Conservation (phyloP, 1,140 invertebrate species). For the Papilio polyxenes region DNA sequence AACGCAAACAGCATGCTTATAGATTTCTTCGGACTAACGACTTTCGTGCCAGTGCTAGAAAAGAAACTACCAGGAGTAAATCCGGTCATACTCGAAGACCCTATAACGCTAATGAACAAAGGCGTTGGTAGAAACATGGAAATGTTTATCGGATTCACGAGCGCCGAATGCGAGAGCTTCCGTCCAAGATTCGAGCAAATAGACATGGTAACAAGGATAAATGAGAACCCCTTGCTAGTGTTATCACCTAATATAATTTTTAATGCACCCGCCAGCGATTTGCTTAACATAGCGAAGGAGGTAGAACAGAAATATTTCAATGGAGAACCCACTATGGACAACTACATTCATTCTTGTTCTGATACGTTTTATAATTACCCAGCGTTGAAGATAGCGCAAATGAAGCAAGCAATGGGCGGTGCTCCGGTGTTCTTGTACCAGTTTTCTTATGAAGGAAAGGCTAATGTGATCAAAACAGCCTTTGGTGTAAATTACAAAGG, state of each 20-base stretch:
- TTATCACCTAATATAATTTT: constrained; percentile 53
- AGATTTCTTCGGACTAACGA: constrained; percentile 56
- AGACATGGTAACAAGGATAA: constrained; percentile 54
- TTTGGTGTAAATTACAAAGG: constrained; percentile 53
- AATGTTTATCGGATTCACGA: constrained; percentile 64
- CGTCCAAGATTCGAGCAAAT: constrained; percentile 57
- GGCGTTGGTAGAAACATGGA: constrained; percentile 62
- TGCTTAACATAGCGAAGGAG: constrained; percentile 46
- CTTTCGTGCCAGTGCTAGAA: constrained; percentile 66
- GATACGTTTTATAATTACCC: constrained; percentile 65
- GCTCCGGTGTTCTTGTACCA: constrained; percentile 62
- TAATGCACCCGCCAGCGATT: constrained; percentile 42
- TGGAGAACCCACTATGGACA: constrained; percentile 50
- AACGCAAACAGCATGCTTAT: constrained; percentile 54
- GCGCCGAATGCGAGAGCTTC: constrained; percentile 64
- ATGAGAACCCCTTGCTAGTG: constrained; percentile 51
- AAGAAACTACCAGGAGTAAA: constrained; percentile 54
- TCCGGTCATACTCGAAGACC: constrained; percentile 64
- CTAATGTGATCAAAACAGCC: constrained; percentile 54
- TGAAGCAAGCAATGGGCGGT: constrained; percentile 44
- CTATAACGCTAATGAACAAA: constrained; percentile 54
- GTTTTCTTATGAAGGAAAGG: constrained; percentile 56
- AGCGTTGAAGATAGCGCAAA: constrained; percentile 57
- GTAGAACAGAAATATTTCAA: constrained; percentile 58
- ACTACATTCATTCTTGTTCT: constrained; percentile 56